Evolutionary conservation across 2,797 vertebrate species (phyloP), one percentile per base, ranked within the genome.

Genomic region (Sebastes goodei): DNA sequence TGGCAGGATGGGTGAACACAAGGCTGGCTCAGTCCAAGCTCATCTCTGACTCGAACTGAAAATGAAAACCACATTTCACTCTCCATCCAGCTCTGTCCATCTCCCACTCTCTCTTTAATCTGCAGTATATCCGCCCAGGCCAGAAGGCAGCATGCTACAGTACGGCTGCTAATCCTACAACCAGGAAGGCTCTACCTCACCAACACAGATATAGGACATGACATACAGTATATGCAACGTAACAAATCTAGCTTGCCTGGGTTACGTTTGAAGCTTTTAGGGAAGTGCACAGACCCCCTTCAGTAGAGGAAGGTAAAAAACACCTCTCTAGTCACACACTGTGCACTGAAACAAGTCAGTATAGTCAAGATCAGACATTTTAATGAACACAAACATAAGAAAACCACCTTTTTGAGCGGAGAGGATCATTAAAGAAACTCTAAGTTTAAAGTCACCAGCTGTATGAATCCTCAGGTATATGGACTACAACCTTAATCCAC

Each of bases 31-130:
- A 27, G 21, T 21, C 52, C 71, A 23, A 53, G 59, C 30, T 8
- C 67, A 32, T 78, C 76, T 68, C 53, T 70, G 35, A 29, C 64
- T 67, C 14, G 1, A 2, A 65, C 64, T 15, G 83, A 71, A 56
- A 66, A 74, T 67, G 23, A 74, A 78, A 71, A 74, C 10, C 67
- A 27, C 21, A 61, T 61, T 72, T 86, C 81, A 27, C 65, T 53
- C 63, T 78, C 23, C 46, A 38, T 62, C 55, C 30, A 27, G 5
- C 71, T 62, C 17, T 23, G 59, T 77, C 55, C 0, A 15, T 35
- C 38, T 57, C 15, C 30, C 3, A 25, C 33, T 21, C n/a, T 42
- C 33, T 62, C 12, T 53, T 23, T 76, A 59, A 75, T 63, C 71
- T 72, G 67, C 64, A 2, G 17, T 9, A 62, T 57, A 61, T 72